Evolutionary conservation across 2,113 vertebrate genomes (phyloP).

Genomic region (Labeo catla): DNA sequence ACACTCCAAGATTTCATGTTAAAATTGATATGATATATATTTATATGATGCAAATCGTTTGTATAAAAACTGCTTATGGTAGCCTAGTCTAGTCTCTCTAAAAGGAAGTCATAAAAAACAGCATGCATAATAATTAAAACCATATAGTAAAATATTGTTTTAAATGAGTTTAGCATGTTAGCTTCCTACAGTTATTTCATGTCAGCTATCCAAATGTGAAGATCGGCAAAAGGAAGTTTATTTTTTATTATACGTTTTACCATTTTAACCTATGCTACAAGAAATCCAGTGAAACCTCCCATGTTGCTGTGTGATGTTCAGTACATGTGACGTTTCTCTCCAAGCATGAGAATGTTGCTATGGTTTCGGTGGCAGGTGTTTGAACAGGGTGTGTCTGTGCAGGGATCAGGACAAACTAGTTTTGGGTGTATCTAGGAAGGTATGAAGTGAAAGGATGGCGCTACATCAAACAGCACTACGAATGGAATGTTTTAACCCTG

Average conservation of each 20-base stretch:
- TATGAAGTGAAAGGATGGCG: conserved; percentile 35
- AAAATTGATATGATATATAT: not conserved
- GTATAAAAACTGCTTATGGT: not conserved
- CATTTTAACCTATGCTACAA: not conserved
- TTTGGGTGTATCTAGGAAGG: conserved; percentile 50
- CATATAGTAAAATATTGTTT: not conserved
- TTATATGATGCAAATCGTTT: not conserved
- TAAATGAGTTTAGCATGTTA: not conserved
- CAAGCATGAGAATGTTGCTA: conserved; percentile 51
- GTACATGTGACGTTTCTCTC: conserved; percentile 14
- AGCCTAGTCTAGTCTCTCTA: not conserved
- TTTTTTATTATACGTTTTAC: not conserved
- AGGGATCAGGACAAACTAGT: conserved; percentile 73
- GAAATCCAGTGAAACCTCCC: not conserved
- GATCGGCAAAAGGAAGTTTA: not conserved
- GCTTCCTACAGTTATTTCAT: not conserved
- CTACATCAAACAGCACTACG: not conserved
- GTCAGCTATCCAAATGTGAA: not conserved
- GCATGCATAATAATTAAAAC: not conserved
- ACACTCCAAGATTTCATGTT: not conserved
- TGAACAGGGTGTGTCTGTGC: conserved; percentile 68
- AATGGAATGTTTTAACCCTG: not conserved
- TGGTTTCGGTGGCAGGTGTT: conserved; percentile 69
- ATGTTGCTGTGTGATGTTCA: not conserved
- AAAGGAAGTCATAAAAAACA: not conserved